Conservation (phyloP, 2,797 vertebrate species). For the Anguilla megastoma region DNA sequence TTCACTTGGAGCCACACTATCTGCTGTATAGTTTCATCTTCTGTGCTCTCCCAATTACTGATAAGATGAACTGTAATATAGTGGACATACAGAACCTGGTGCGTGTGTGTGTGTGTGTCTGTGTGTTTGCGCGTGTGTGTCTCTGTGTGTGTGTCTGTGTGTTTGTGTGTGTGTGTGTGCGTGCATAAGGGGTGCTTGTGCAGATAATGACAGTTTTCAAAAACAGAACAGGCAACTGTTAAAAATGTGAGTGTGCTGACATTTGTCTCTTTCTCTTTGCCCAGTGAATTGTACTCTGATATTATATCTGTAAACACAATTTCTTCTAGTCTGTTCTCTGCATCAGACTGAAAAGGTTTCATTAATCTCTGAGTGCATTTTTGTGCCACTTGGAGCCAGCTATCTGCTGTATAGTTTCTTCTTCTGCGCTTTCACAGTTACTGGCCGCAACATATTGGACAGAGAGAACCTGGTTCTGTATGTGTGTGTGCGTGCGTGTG, state of each 20-base stretch:
- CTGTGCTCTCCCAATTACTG: background rate
- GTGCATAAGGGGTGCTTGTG: background rate
- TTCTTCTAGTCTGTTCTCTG: background rate
- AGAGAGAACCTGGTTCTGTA: background rate
- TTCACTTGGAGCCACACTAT: background rate
- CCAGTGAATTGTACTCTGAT: background rate
- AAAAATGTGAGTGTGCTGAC: background rate
- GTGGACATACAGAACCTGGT: background rate
- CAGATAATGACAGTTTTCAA: background rate
- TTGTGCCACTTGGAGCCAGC: background rate
- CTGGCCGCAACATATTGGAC: background rate
- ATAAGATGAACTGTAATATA: background rate
- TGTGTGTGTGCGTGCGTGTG: background rate
- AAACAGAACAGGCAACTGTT: background rate
- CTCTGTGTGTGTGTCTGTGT: constrained; percentile 14
- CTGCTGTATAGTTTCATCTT: background rate
- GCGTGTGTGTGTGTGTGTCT: background rate
- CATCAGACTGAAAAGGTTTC: background rate
- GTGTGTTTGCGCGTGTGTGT: background rate
- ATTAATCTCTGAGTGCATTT: background rate
- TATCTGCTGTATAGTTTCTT: background rate
- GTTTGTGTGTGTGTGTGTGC: constrained; percentile 18
- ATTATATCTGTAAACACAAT: background rate
- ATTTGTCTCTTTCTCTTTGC: background rate
- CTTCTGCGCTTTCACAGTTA: background rate